phyloP scores from a whole-genome alignment of 2,888 invertebrate species.

The Dascillus cervinus region DNA sequence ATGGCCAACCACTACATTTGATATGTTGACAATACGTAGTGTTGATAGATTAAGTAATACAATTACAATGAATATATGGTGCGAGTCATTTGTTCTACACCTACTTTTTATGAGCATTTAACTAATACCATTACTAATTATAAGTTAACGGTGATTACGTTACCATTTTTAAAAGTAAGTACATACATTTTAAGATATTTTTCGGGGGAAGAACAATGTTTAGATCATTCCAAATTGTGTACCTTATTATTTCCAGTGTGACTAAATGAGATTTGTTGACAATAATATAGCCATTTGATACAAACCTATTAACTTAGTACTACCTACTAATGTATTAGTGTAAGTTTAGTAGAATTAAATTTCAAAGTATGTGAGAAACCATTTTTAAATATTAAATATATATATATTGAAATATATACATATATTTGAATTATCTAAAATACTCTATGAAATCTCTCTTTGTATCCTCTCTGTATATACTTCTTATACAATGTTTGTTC shows the following conservation, averaged over 20 bases:
- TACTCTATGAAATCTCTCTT: slow-evolving; percentile 35
- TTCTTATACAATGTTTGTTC: slow-evolving; percentile 26
- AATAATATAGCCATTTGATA: slow-evolving; percentile 45
- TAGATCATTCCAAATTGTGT: slow-evolving; percentile 44
- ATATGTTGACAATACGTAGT: slow-evolving; percentile 45
- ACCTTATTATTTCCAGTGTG: slow-evolving; percentile 42
- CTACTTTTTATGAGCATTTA: slow-evolving; percentile 41
- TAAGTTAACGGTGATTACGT: slow-evolving; percentile 38
- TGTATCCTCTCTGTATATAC: slow-evolving; percentile 38
- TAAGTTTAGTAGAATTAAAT: slow-evolving; percentile 33
- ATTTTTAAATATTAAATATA: slow-evolving; percentile 34
- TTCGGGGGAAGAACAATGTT: slow-evolving; percentile 24
- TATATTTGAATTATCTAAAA: slow-evolving; percentile 34
- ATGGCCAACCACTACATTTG: slow-evolving; percentile 33
- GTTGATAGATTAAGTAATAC: slow-evolving; percentile 40
- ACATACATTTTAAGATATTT: slow-evolving; percentile 24
- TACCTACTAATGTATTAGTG: slow-evolving; percentile 36
- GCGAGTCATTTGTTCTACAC: slow-evolving; percentile 38
- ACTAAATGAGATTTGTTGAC: slow-evolving; percentile 43
- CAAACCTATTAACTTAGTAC: slow-evolving; percentile 26
- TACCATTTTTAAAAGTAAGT: slow-evolving; percentile 31
- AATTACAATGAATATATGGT: slow-evolving; percentile 46
- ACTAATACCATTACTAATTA: slow-evolving; percentile 23
- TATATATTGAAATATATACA: slow-evolving; percentile 33
- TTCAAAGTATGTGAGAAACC: slow-evolving; percentile 38